Base-by-base conservation (phyloP, 1,140 invertebrate species). In the Pseudoatta argentina region DNA sequence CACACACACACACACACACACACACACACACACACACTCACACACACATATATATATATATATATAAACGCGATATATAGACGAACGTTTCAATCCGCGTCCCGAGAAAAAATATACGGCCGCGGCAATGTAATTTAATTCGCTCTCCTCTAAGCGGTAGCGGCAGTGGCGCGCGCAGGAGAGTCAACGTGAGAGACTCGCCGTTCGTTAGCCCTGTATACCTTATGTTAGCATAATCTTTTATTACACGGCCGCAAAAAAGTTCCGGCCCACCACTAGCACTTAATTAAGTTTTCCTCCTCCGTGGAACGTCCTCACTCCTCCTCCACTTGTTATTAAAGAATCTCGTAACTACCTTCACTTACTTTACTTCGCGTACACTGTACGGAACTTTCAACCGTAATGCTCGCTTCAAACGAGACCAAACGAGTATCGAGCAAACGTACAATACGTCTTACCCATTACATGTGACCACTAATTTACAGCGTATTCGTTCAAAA, bases 161-260 rank as follows among this genome's bases (percentile, higher is more conserved):
- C 24, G 75, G 53, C 51, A 24, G 27, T 8, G 48, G 72, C 55
- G 63, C 64, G 48, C 63, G 48, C 77, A 48, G 67, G n/a, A 75
- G 69, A 83, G 55, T 73, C 79, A 59, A 82, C 79, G 67, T 14
- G 67, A 30, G 71, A 82, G 71, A 82, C 79, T 73, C 79, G 69
- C 69, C 79, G 79, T 83, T 83, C 79, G 79, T 83, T 83, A 83
- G 79, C 30, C 69, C 69, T 83, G 79, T 83, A 83, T 83, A 83
- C 79, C 79, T 73, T 83, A 83, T 83, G 79, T 83, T 83, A 83
- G 79, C 79, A 83, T 83, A 83, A 83, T 83, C 79, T 83, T 83
- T 83, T 83, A 83, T 83, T 83, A 83, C 79, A 73, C 55, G 44
- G 55, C 69, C 79, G 79, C 79, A 73, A 73, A 82, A 83, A 83